phyloP scores from a whole-genome alignment of 1,140 invertebrate species.

The Triops longicaudatus region DNA sequence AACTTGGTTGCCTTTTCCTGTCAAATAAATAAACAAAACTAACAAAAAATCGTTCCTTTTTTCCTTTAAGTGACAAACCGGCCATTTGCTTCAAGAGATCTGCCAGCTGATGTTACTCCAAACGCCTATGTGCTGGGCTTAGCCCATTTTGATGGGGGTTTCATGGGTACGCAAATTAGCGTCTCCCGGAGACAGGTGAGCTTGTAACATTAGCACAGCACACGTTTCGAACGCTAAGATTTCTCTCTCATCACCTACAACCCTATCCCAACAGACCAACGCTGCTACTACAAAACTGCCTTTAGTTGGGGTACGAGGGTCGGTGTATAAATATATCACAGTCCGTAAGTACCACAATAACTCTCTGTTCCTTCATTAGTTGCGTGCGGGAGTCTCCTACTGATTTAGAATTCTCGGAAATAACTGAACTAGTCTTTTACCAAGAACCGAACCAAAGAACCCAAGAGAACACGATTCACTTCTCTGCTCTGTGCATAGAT shows the following conservation, averaged over 20 bases:
- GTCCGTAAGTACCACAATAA: slow-evolving; percentile 15
- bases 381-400: not conserved
- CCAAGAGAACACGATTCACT: not conserved
- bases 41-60: not conserved
- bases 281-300: slow-evolving; percentile 8
- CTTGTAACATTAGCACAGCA: not conserved
- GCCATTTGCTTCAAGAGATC: not conserved
- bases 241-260: not conserved
- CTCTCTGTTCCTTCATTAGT: not conserved
- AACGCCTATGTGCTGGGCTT: slow-evolving; percentile 5
- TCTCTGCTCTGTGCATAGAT: slow-evolving; percentile 3
- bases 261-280: slow-evolving; percentile 4
- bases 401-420: not conserved
- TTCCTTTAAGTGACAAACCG: not conserved
- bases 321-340: slow-evolving; percentile 3
- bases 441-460: not conserved
- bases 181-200: slow-evolving; percentile 7
- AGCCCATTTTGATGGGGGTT: not conserved
- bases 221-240: slow-evolving; percentile 1
- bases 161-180: slow-evolving; percentile 11
- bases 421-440: not conserved
- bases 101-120: not conserved
- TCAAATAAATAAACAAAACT: not conserved
- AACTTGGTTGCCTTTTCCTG: not conserved
- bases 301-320: slow-evolving; percentile 11